Percentiles rank a stretch among this genome's conserved stretches.
Conservation (phyloP, 2,888 invertebrate species). For the Brenthis ino region DNA sequence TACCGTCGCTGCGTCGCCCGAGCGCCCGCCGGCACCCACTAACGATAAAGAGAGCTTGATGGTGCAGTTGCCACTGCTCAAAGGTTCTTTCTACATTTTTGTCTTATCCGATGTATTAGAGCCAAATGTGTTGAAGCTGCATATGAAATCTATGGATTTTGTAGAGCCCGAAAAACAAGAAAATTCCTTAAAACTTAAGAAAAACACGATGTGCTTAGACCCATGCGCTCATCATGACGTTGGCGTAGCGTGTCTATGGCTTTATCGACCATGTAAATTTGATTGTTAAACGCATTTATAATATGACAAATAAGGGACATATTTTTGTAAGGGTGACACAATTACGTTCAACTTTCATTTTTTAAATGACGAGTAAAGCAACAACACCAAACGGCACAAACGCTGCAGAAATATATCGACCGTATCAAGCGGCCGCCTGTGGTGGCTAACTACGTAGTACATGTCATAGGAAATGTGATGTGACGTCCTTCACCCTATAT, state of each 20-base stretch:
- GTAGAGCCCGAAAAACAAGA: too few species aligned
- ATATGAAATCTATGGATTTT: too few species aligned
- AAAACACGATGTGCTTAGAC: not conserved
- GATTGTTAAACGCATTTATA: conserved; percentile 30
- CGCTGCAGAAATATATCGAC: conserved; percentile 79
- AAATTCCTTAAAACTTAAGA: not conserved
- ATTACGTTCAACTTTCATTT: too few species aligned
- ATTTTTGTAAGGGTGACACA: too few species aligned
- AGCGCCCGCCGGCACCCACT: conserved; percentile 59
- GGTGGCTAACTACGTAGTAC: conserved; percentile 46
- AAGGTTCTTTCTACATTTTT: conserved; percentile 66
- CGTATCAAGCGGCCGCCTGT: conserved; percentile 42
- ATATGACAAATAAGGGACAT: not conserved
- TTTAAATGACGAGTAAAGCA: not conserved
- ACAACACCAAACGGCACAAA: conserved; percentile 63
- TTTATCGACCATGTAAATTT: conserved; percentile 38
- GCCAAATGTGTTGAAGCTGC: too few species aligned
- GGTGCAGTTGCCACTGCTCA: conserved; percentile 77
- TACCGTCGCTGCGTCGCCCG: conserved; percentile 58
- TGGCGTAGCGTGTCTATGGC: conserved; percentile 24
- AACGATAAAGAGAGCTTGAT: conserved; percentile 73
- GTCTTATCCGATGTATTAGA: too few species aligned
- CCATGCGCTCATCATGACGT: not conserved
- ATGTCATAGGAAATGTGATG: conserved; percentile 59
- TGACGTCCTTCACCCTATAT: conserved; percentile 48